Percentiles rank a stretch among this genome's conserved stretches.
Evolutionary conservation across 2,888 invertebrate genomes (phyloP).

Genomic region (Rhyacophila evoluta): DNA sequence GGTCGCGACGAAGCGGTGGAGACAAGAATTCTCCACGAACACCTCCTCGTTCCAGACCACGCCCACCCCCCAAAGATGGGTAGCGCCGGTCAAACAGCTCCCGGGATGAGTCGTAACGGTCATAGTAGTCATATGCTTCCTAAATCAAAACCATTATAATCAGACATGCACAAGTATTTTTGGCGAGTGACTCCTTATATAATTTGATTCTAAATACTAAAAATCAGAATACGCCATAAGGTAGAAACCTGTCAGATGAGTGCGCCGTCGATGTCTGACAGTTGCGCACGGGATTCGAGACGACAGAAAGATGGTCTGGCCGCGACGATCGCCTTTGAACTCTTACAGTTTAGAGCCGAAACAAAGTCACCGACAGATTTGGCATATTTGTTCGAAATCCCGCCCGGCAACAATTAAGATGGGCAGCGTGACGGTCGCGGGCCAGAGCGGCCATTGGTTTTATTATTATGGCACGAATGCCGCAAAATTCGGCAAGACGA

Average conservation of each 20-base stretch:
- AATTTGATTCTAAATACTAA: not conserved
- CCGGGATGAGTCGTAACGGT: conserved; percentile 80
- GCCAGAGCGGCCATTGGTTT: conserved; percentile 57
- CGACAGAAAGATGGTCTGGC: not conserved
- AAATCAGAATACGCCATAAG: not conserved
- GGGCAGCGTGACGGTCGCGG: conserved; percentile 63
- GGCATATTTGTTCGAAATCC: conserved; percentile 47
- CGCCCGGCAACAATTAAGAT: conserved; percentile 58
- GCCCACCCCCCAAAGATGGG: conserved; percentile 70
- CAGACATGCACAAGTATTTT: not conserved
- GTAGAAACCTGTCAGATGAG: not conserved
- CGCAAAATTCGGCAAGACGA: conserved; percentile 14
- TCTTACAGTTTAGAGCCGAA: not conserved
- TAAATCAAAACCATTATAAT: conserved; percentile 56
- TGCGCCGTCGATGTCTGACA: not conserved
- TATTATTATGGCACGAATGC: conserved; percentile 4
- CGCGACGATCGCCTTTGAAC: conserved; percentile 2
- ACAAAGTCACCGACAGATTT: not conserved
- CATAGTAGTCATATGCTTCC: conserved; percentile 85
- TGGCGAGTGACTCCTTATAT: not conserved
- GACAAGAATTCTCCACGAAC: conserved; percentile 73
- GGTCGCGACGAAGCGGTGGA: conserved; percentile 81
- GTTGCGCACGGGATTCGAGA: not conserved
- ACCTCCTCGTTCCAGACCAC: conserved; percentile 68
- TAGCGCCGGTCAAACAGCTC: conserved; percentile 87